Evolutionary conservation across 2,113 vertebrate genomes (phyloP).

Genomic region (Polyodon spathula): DNA sequence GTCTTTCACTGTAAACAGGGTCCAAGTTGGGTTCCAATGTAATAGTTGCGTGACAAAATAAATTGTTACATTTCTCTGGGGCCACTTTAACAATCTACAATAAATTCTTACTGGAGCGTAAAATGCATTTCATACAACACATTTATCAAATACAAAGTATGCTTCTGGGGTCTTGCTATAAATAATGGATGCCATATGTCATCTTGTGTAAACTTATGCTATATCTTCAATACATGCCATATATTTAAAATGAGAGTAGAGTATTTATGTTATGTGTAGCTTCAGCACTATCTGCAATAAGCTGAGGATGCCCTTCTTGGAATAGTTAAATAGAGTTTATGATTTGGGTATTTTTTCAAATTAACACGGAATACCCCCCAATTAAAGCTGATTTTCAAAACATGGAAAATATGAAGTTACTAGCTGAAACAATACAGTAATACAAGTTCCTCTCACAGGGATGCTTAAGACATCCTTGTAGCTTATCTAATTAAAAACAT

Average conservation of each 20-base stretch:
- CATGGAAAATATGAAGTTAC: too few species aligned
- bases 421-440: too few species aligned
- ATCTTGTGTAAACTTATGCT: constrained; percentile 4
- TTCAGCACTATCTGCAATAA: too few species aligned
- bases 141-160: not conserved
- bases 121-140: constrained; percentile 12
- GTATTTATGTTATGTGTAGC: too few species aligned
- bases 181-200: constrained; percentile 6
- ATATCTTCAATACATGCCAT: constrained; percentile 1
- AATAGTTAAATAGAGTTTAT: too few species aligned
- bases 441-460: too few species aligned
- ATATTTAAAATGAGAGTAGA: not conserved
- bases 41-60: constrained; percentile 13
- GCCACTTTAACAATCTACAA: constrained; percentile 3
- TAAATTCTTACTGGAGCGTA: constrained; percentile 6
- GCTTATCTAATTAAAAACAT: too few species aligned
- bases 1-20: constrained; percentile 9
- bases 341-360: too few species aligned
- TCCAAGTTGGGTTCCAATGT: constrained; percentile 3
- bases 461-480: too few species aligned
- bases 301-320: too few species aligned
- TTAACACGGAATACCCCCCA: too few species aligned
- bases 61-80: constrained; percentile 12
- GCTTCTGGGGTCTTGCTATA: constrained; percentile 3
- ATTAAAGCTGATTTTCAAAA: too few species aligned